Evolutionary conservation across 2,797 vertebrate species (phyloP), one percentile per base, ranked within the genome.

Genomic region (Scolopax rusticola): DNA sequence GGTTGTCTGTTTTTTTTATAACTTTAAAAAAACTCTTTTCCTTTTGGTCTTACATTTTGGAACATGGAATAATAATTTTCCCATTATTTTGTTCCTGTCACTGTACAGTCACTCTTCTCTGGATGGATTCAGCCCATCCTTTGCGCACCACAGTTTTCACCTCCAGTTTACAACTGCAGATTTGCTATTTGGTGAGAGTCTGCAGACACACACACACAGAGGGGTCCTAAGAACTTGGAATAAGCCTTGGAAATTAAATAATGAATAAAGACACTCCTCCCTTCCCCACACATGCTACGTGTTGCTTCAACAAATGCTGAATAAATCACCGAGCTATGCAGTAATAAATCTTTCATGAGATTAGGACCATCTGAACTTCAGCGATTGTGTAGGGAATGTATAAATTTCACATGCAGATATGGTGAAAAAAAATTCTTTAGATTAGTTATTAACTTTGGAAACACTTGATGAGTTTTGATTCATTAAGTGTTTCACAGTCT

Each of bases 401-500:
- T 93, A 95, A 83, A 90, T 97, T 96, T 97, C 97, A 89, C 86
- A 79, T 53, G 79, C 68, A 91, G 92, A 92, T 79, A 85, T 30
- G 69, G 63, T 23, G 60, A 43, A 78, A 92, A 85, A 83, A 81
- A 75, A 67, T 95, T 74, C 84, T 93, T 95, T 95, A 96, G 71
- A 92, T 92, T 91, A 74, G 79, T 94, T 96, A 73, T 97, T 97
- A 90, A 97, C 38, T 96, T 97, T 97, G 94, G 96, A 97, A 97
- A 96, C 97, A 96, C 95, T 97, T 96, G 96, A 97, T 97, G 97
- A 97, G 94, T 97, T 98, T 95, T 89, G 93, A 95, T 95, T 97
- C 97, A 97, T 98, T 98, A 97, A 98, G 97, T 93, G 92, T 97
- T 98, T 96, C 96, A 54, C 89, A 95, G 94, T 95, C 97, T 97